Percentiles rank a stretch among this genome's conserved stretches.
These are phyloP conservation scores for Cephalopholis sonnerati DNA, from an alignment of 2,113 vertebrate species.

Conservation along the genomic window DNA sequence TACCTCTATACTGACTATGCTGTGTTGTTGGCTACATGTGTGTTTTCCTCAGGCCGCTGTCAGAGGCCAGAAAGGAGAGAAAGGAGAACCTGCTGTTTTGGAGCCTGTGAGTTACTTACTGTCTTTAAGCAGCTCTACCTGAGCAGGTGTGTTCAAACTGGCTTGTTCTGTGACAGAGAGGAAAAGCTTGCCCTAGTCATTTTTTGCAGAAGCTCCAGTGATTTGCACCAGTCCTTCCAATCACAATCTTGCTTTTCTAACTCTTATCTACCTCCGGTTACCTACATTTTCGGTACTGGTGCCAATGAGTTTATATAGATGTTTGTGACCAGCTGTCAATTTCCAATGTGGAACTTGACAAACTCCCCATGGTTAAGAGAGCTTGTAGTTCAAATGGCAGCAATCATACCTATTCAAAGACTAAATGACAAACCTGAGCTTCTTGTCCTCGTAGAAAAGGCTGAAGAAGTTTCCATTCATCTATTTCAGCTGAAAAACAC, in stretches of 20 bases:
- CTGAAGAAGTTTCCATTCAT: not conserved
- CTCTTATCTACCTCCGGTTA: not conserved
- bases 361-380: not conserved
- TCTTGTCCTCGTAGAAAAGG: not conserved
- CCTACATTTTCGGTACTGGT: not conserved
- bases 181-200: no score
- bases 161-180: not conserved
- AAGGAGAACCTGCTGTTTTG: constrained; percentile 91
- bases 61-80: constrained; percentile 91
- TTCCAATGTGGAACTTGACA: not conserved
- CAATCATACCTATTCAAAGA: not conserved
- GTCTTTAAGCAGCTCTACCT: not conserved
- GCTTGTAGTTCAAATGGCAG: not conserved
- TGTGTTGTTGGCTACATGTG: constrained; percentile 87
- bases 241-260: not conserved
- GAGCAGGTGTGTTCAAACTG: not conserved
- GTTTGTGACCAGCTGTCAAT: not conserved
- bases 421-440: not conserved
- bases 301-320: not conserved
- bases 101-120: constrained; percentile 89
- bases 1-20: constrained; percentile 76
- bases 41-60: constrained; percentile 90
- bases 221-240: not conserved
- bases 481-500: not conserved
- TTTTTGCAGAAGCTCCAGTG: not conserved